These are phyloP conservation scores for fruit fly (Drosophila melanogaster) DNA, from an alignment of 1,140 invertebrate species.

Conservation along the genomic window DNA sequence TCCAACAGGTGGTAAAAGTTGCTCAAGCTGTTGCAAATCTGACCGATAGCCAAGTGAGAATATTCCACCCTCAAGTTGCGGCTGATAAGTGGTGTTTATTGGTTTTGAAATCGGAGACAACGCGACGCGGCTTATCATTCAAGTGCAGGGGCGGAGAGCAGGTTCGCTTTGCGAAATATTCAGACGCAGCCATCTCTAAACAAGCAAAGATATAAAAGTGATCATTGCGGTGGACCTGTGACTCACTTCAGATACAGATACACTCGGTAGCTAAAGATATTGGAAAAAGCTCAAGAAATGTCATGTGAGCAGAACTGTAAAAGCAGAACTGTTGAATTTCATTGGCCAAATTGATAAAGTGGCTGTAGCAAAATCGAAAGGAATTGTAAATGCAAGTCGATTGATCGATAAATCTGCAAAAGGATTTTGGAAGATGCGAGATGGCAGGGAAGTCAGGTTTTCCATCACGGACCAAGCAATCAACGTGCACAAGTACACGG, in stretches of 20 bases:
- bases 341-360: constrained; percentile 65
- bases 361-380: constrained; percentile 45
- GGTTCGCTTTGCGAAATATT: constrained; percentile 60
- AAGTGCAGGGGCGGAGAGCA: constrained; percentile 8
- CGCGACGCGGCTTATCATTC: constrained; percentile 22
- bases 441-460: background rate
- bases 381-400: constrained; percentile 40
- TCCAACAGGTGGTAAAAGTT: background rate
- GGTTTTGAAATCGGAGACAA: constrained; percentile 33
- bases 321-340: constrained; percentile 53
- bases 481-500: constrained; percentile 30
- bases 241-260: constrained; percentile 56
- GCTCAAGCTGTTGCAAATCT: constrained; percentile 26
- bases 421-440: constrained; percentile 3
- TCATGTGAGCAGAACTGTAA: constrained; percentile 74
- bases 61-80: constrained; percentile 6
- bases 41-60: constrained; percentile 26
- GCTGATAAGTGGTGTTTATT: constrained; percentile 31
- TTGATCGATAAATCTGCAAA: constrained; percentile 40
- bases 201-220: constrained; percentile 58
- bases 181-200: constrained; percentile 49
- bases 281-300: constrained; percentile 67
- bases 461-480: constrained; percentile 30
- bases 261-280: constrained; percentile 21
- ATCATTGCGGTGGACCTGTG: constrained; percentile 50